Percentiles rank a stretch among this genome's conserved stretches.
phyloP scores from a whole-genome alignment of 2,888 invertebrate species.

The Chaitophorus viminalis region DNA sequence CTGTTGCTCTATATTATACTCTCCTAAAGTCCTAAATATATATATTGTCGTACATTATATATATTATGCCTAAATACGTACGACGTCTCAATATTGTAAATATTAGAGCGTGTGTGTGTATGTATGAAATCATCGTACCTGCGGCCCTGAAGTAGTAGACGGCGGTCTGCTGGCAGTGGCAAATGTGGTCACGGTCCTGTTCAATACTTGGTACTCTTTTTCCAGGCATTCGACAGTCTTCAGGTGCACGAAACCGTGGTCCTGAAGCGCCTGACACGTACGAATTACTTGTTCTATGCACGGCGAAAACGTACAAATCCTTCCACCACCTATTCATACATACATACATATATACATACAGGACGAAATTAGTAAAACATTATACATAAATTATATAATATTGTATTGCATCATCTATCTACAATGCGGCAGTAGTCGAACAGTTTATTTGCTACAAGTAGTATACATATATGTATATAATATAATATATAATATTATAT shows the following conservation, averaged over 20 bases:
- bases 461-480: no score
- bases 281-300: constrained; percentile 99
- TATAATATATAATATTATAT: no score
- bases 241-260: constrained; percentile 84
- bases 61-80: no score
- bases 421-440: no score
- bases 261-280: constrained; percentile 78
- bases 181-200: constrained; percentile 71
- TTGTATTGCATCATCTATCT: no score
- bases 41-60: no score
- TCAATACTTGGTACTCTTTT: constrained; percentile 78
- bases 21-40: no score
- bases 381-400: no score
- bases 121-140: background rate
- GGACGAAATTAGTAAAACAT: background rate
- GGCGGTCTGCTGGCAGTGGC: constrained; percentile 70
- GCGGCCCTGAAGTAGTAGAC: background rate
- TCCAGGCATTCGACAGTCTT: constrained; percentile 89
- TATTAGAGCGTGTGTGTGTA: background rate
- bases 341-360: no score
- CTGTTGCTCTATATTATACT: no score
- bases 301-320: constrained; percentile 97
- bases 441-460: no score
- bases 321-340: constrained; percentile 75
- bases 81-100: background rate